These are phyloP conservation scores for Pyrochroa serraticornis DNA, from an alignment of 2,888 invertebrate genomes.

Conservation along the genomic window DNA sequence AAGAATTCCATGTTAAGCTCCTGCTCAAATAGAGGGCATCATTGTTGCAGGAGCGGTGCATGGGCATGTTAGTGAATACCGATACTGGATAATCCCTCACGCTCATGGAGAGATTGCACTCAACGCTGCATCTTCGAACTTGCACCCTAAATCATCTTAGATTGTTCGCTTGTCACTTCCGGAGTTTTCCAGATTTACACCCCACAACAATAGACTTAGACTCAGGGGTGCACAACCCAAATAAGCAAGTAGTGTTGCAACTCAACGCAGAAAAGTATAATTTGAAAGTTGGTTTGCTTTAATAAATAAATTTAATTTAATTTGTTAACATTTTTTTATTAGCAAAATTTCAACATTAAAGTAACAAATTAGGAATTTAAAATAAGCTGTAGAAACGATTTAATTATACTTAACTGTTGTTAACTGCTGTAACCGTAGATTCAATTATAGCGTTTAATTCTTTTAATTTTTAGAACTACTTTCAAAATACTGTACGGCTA, in stretches of 20 bases:
- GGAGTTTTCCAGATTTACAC: slow-evolving; percentile 36
- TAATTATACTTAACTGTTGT: too few species aligned
- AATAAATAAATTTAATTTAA: not conserved
- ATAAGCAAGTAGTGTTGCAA: not conserved
- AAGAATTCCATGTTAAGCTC: slow-evolving; percentile 50
- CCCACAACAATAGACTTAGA: slow-evolving; percentile 18
- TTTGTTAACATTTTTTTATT: not conserved
- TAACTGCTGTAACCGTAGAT: too few species aligned
- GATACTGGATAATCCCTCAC: slow-evolving; percentile 54
- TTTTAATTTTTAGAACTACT: too few species aligned
- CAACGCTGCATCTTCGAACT: slow-evolving; percentile 40
- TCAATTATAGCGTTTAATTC: too few species aligned
- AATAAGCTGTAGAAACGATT: too few species aligned
- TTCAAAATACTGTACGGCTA: too few species aligned
- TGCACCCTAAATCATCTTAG: slow-evolving; percentile 44
- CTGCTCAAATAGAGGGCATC: slow-evolving; percentile 47
- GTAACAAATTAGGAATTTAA: slow-evolving; percentile 22
- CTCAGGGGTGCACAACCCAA: too few species aligned
- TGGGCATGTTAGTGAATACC: slow-evolving; percentile 55
- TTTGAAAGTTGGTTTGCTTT: too few species aligned
- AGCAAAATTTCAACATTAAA: not conserved
- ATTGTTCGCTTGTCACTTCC: slow-evolving; percentile 39
- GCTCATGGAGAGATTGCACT: slow-evolving; percentile 37
- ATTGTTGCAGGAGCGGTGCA: slow-evolving; percentile 38
- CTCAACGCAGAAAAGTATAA: not conserved